Percentiles rank a stretch among this genome's conserved stretches.
phyloP scores from a whole-genome alignment of 2,113 vertebrate genomes.

The Vimba vimba region DNA sequence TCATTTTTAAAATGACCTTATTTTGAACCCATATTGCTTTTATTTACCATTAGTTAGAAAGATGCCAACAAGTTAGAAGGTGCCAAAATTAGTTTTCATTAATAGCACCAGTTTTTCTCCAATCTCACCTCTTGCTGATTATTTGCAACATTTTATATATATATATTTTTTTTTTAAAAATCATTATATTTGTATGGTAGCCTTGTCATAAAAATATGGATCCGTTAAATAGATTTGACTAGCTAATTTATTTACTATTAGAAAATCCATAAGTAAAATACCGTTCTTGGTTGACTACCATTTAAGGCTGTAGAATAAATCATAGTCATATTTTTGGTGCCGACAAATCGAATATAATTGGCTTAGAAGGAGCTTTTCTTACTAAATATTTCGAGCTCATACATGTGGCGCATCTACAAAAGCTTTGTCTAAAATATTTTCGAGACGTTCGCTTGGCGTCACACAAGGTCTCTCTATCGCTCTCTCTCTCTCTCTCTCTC shows the following conservation, averaged over 20 bases:
- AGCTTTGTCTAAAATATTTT: background rate
- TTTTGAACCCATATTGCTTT: background rate
- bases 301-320: background rate
- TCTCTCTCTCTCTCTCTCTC: slow-evolving; percentile 21
- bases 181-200: background rate
- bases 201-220: background rate
- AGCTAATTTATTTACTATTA: too few species aligned
- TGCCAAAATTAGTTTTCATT: background rate
- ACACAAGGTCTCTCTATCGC: slow-evolving; percentile 3
- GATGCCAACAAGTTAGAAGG: background rate
- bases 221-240: background rate
- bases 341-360: background rate
- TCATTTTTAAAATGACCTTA: background rate
- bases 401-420: background rate
- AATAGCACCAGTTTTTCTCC: background rate
- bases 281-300: background rate
- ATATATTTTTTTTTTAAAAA: too few species aligned
- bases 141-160: background rate
- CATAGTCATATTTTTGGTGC: background rate
- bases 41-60: too few species aligned
- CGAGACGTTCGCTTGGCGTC: background rate
- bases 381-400: background rate
- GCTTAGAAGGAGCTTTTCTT: background rate
- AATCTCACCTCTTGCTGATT: slow-evolving; percentile 2
- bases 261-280: background rate